These are phyloP conservation scores for Caenorhabditis uteleia DNA, from an alignment of 2,888 invertebrate species.

Conservation along the genomic window DNA sequence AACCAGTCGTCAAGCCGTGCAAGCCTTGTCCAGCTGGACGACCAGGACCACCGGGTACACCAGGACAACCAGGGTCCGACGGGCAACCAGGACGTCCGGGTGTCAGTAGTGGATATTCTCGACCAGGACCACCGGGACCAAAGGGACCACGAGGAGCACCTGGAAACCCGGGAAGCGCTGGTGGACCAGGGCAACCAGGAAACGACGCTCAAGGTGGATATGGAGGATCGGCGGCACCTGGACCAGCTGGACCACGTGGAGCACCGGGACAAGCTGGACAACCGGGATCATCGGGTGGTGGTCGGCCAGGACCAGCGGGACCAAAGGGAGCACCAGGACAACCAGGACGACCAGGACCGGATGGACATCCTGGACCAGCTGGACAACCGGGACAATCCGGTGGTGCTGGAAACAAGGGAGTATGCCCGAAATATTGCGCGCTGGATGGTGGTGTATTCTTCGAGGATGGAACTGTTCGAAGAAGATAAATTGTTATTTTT, in stretches of 20 bases:
- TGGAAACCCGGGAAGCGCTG: constrained; percentile 28
- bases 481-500: constrained; percentile 6
- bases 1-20: constrained; percentile 63
- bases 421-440: constrained; percentile 33
- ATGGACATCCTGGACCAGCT: constrained; percentile 28
- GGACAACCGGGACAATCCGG: constrained; percentile 29
- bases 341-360: constrained; percentile 33
- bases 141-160: constrained; percentile 32
- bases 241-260: constrained; percentile 38
- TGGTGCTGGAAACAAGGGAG: constrained; percentile 20
- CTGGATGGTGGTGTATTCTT: constrained; percentile 38
- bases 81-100: constrained; percentile 44
- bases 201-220: constrained; percentile 39
- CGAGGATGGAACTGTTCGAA: constrained; percentile 36
- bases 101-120: constrained; percentile 3
- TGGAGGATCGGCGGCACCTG: constrained; percentile 10
- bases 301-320: constrained; percentile 34
- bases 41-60: constrained; percentile 34
- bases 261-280: constrained; percentile 37
- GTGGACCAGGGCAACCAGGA: constrained; percentile 39
- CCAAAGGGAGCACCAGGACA: constrained; percentile 38
- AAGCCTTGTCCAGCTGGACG: constrained; percentile 57
- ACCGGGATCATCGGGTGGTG: constrained; percentile 32
- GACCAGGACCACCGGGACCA: constrained; percentile 29
- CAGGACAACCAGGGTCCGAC: constrained; percentile 43